Percentiles rank a stretch among this genome's conserved stretches.
Evolutionary conservation across 2,888 invertebrate species (phyloP).

Genomic region (Drosophila planitibia): DNA sequence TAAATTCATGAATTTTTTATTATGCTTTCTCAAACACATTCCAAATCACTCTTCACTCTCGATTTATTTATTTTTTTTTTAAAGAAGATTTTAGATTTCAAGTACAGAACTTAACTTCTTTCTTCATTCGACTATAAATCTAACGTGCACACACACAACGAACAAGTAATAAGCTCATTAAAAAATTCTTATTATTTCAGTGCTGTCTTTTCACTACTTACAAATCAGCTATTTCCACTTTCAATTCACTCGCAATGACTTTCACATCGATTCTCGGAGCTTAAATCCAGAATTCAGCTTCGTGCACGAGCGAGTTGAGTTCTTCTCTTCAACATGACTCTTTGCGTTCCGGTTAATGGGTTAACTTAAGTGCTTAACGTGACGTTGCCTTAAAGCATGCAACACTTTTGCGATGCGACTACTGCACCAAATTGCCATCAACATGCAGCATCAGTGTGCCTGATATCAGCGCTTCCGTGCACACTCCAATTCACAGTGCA

Average conservation of each 20-base stretch:
- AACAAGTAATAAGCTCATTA: background rate
- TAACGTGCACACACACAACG: background rate
- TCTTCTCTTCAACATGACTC: constrained; percentile 27
- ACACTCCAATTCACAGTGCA: constrained; percentile 63
- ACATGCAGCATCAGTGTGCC: constrained; percentile 38
- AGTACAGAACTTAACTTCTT: background rate
- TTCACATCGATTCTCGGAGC: background rate
- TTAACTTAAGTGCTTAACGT: constrained; percentile 64
- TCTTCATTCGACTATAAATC: background rate
- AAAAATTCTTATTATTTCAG: background rate
- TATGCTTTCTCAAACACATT: background rate
- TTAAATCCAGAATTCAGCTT: constrained; percentile 1
- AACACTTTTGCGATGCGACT: constrained; percentile 28
- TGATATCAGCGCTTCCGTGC: constrained; percentile 69
- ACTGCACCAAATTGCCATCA: constrained; percentile 48
- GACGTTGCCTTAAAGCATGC: constrained; percentile 59
- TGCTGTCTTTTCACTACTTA: background rate
- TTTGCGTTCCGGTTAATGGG: constrained; percentile 56
- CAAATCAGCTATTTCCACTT: background rate
- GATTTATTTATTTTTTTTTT: too few relatives aligned
- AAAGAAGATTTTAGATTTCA: background rate
- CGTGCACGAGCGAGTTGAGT: constrained; percentile 17
- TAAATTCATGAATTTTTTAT: background rate
- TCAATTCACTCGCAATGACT: background rate
- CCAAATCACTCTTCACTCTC: background rate